A percentile compares a stretch with the other conserved stretches of the same genome.
Conservation (phyloP, 1,140 invertebrate species). For the Eupeodes corollae region DNA sequence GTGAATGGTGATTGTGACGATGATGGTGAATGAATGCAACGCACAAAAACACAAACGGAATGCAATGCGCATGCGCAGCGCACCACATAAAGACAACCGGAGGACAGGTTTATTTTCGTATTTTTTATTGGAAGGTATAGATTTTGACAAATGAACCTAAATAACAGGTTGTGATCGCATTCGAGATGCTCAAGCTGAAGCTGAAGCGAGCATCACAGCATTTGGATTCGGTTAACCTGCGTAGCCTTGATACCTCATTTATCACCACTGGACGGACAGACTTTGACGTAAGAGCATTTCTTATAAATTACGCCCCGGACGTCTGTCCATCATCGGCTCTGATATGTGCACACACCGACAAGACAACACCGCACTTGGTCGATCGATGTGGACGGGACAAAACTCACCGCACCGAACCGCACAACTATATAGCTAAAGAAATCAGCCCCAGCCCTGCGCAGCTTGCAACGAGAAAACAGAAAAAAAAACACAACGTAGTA, state of each 20-base stretch:
- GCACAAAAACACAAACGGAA: no score
- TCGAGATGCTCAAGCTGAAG: not conserved
- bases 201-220: no score
- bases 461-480: no score
- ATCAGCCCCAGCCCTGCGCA: no score
- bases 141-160: conserved; percentile 39
- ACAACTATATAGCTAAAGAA: no score
- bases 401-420: no score
- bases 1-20: no score
- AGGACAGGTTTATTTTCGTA: no score
- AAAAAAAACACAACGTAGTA: not conserved
- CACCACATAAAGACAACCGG: no score
- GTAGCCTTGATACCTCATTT: conserved; percentile 37
- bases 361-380: conserved; percentile 2
- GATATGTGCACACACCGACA: no score
- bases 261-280: conserved; percentile 13
- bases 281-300: not conserved
- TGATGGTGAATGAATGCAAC: no score
- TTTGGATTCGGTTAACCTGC: not conserved
- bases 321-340: conserved; percentile 1
- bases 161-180: conserved; percentile 37
- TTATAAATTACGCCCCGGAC: not conserved
- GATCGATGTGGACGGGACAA: not conserved
- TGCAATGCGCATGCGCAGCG: no score
- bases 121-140: conserved; percentile 26